Conservation (phyloP, 2,797 vertebrate species). For the Thripadectes ignobilis region DNA sequence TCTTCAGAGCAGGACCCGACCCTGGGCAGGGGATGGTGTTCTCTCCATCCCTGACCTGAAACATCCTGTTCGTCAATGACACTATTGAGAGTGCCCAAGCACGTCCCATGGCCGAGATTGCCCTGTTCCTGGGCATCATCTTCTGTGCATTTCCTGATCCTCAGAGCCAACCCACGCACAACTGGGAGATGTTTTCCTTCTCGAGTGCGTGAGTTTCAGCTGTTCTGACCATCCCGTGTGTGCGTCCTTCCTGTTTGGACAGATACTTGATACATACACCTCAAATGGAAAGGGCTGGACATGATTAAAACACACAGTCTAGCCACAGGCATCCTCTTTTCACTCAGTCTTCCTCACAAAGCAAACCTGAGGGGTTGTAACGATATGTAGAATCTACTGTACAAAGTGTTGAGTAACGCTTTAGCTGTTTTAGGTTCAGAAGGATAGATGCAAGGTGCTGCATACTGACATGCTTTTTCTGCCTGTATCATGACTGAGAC, state of each 20-base stretch:
- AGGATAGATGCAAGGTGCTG: not conserved
- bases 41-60: not conserved
- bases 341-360: rapidly evolving
- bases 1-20: not conserved
- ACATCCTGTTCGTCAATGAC: not conserved
- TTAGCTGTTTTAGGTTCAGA: not conserved
- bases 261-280: slow-evolving; percentile 37
- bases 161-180: not conserved
- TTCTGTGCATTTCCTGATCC: not conserved
- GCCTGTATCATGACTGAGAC: not conserved
- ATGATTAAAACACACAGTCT: not conserved
- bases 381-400: not conserved
- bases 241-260: slow-evolving; percentile 48
- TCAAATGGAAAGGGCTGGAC: slow-evolving; percentile 30
- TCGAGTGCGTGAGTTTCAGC: not conserved
- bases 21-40: not conserved
- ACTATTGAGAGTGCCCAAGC: rapidly evolving
- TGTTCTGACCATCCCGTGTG: not conserved
- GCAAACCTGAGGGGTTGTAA: not conserved
- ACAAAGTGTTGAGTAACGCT: not conserved
- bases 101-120: rapidly evolving
- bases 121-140: not conserved
- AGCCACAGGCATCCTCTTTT: slow-evolving; percentile 2
- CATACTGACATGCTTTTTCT: not conserved
- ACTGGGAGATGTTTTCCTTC: slow-evolving; percentile 8